Evolutionary conservation across 2,888 invertebrate genomes (phyloP).

Genomic region (Anodontia alba): DNA sequence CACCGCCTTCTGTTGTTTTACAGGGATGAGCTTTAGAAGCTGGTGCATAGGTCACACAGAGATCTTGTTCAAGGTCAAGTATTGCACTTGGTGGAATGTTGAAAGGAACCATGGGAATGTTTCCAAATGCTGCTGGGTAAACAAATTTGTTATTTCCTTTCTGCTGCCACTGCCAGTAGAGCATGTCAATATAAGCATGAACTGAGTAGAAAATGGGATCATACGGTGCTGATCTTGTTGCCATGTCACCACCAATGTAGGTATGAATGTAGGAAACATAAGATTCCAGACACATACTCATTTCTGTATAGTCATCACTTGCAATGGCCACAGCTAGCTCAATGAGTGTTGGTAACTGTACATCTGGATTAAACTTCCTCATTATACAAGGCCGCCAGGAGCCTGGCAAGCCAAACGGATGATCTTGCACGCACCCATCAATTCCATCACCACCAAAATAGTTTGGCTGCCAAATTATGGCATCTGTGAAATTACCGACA

Average conservation of each 20-base stretch:
- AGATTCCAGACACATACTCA: conserved; percentile 78
- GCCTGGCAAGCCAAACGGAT: conserved; percentile 80
- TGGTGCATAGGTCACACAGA: conserved; percentile 76
- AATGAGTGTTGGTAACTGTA: conserved; percentile 76
- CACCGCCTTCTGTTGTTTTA: conserved; percentile 49
- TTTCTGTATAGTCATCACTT: conserved; percentile 76
- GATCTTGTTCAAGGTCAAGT: conserved; percentile 72
- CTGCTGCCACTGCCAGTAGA: conserved; percentile 81
- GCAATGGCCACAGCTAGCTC: conserved; percentile 76
- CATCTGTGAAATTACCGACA: conserved; percentile 77
- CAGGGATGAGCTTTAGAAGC: conserved; percentile 76
- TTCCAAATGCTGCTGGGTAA: conserved; percentile 77
- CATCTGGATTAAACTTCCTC: conserved; percentile 77
- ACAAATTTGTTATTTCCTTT: conserved; percentile 74
- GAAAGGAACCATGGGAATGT: conserved; percentile 80
- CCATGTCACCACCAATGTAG: conserved; percentile 81
- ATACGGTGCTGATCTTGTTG: conserved; percentile 74
- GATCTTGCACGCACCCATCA: conserved; percentile 79
- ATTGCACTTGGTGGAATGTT: conserved; percentile 75
- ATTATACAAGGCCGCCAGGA: conserved; percentile 80
- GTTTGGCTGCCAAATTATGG: conserved; percentile 82
- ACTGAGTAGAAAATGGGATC: conserved; percentile 80
- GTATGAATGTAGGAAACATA: conserved; percentile 77
- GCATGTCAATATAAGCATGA: conserved; percentile 78
- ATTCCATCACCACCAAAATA: conserved; percentile 81